phyloP scores from a whole-genome alignment of 2,113 vertebrate species.

The Boleophthalmus pectinirostris region DNA sequence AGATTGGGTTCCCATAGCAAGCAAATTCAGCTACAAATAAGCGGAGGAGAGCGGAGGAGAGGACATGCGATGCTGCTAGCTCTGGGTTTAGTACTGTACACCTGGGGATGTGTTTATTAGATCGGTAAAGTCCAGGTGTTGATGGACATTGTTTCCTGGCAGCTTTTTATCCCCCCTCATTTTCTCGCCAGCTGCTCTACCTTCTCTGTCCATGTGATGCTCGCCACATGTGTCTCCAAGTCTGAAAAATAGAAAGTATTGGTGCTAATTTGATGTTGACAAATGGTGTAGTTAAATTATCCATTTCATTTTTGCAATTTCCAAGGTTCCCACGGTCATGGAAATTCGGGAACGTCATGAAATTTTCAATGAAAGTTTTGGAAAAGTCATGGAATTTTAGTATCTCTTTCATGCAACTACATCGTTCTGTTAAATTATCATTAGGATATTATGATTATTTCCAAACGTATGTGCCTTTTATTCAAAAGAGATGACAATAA shows the following conservation, averaged over 20 bases:
- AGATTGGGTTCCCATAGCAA: conserved; percentile 42
- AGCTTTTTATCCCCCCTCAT: conserved; percentile 18
- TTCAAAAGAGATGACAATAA: too few species aligned
- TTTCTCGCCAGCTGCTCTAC: conserved; percentile 5
- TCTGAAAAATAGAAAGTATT: conserved; percentile 3
- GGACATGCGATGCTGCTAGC: conserved; percentile 44
- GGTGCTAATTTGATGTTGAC: not conserved
- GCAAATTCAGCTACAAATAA: conserved; percentile 49
- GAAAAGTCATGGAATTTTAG: too few species aligned
- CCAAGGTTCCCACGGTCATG: too few species aligned
- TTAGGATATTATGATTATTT: too few species aligned
- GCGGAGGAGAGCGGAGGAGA: conserved; percentile 41
- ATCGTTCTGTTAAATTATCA: too few species aligned
- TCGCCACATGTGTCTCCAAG: conserved; percentile 33
- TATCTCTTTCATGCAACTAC: too few species aligned
- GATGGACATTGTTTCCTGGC: conserved; percentile 53
- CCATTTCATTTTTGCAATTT: not conserved
- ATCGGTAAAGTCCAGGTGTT: conserved; percentile 30
- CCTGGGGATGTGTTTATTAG: conserved; percentile 54
- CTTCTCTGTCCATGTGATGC: conserved; percentile 25
- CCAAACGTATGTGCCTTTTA: too few species aligned
- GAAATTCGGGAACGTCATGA: too few species aligned
- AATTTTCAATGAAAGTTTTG: too few species aligned
- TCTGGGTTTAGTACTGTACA: conserved; percentile 51
- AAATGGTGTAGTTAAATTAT: not conserved